A percentile compares a stretch with the other conserved stretches of the same genome.
Conservation (phyloP, 2,888 invertebrate species). For the Phengaris arion region DNA sequence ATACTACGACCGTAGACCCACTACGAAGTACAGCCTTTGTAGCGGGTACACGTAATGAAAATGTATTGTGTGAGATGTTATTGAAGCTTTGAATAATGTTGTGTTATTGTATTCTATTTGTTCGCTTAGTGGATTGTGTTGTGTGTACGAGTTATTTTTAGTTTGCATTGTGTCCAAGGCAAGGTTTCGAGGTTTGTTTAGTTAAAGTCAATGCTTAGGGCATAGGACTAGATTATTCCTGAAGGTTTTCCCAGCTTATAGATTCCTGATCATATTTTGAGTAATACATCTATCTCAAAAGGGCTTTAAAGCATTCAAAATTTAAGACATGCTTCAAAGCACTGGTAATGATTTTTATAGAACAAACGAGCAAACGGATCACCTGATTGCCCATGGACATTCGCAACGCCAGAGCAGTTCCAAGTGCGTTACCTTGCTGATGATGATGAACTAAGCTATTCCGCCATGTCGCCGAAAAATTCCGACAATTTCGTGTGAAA, state of each 20-base stretch:
- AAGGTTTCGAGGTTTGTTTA: background rate
- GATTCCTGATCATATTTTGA: background rate
- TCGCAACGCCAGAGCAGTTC: background rate
- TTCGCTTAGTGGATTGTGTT: background rate
- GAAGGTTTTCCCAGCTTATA: background rate
- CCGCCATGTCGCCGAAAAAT: constrained; percentile 5
- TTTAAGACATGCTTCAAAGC: no score
- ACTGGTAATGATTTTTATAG: no score
- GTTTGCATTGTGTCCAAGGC: background rate
- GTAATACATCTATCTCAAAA: no score
- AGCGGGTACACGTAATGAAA: constrained; percentile 11
- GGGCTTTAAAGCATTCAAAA: no score
- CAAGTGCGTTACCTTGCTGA: background rate
- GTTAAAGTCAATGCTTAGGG: background rate
- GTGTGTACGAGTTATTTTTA: background rate
- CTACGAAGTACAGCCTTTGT: constrained; percentile 17
- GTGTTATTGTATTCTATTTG: constrained; percentile 12
- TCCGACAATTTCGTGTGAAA: background rate
- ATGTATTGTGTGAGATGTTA: constrained; percentile 26
- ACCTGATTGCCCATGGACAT: no score
- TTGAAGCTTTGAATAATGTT: background rate
- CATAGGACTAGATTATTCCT: background rate
- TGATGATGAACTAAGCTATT: background rate
- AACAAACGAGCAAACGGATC: no score
- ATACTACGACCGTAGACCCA: background rate